Percentiles rank a stretch among this genome's conserved stretches.
phyloP scores from a whole-genome alignment of 2,888 invertebrate genomes.

The Ceriagrion tenellum region DNA sequence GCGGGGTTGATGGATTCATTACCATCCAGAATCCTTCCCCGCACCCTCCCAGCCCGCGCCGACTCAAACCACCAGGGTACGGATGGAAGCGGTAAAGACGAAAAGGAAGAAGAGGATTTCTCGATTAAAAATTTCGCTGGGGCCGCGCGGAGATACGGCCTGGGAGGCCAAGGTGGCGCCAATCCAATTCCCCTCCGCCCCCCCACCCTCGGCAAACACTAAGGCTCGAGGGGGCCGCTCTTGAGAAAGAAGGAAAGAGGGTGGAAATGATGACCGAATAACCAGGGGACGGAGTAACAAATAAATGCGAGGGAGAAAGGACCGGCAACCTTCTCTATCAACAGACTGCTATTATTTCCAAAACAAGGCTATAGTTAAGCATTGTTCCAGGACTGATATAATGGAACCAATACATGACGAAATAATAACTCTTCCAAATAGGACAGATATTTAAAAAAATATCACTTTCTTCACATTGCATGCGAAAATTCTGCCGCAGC shows the following conservation, averaged over 20 bases:
- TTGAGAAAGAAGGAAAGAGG: background rate
- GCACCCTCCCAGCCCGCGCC: background rate
- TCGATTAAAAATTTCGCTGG: constrained; percentile 19
- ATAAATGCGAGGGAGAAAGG: too few species aligned
- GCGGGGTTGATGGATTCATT: constrained; percentile 25
- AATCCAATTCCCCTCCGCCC: background rate
- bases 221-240: background rate
- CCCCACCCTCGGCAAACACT: background rate
- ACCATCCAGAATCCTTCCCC: background rate
- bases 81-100: background rate
- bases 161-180: background rate
- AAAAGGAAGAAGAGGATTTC: background rate
- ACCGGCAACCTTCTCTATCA: too few species aligned
- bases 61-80: background rate
- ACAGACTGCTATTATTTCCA: too few species aligned
- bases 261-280: background rate
- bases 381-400: too few species aligned
- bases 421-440: too few species aligned
- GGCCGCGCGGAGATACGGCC: background rate
- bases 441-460: too few species aligned
- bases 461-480: too few species aligned
- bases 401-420: too few species aligned
- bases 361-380: too few species aligned
- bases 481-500: too few species aligned
- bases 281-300: background rate